Conservation (phyloP, 2,888 invertebrate genomes). For the Drosophila kuntzei region DNA sequence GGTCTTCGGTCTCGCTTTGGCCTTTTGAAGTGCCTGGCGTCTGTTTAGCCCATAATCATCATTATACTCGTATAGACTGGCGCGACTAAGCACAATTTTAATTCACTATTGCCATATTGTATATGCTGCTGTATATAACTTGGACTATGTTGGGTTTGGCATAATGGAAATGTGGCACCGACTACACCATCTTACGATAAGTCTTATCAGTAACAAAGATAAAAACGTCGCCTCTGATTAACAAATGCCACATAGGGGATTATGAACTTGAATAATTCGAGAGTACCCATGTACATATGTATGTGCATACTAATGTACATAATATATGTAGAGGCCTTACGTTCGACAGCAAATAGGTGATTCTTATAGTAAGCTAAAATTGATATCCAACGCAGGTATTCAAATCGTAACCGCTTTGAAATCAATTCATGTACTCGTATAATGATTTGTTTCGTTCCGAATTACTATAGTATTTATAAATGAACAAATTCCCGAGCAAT, state of each 20-base stretch:
- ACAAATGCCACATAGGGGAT: constrained; percentile 15
- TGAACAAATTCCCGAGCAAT: background rate
- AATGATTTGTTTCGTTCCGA: no score
- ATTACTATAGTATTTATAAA: no score
- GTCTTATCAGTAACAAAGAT: constrained; percentile 27
- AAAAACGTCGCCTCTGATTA: constrained; percentile 1
- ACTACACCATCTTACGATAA: constrained; percentile 45
- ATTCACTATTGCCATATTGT: constrained; percentile 11
- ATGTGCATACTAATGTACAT: background rate
- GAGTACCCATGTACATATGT: background rate
- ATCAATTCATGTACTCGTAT: background rate
- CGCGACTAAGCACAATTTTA: constrained; percentile 7
- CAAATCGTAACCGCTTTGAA: background rate
- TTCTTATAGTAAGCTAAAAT: background rate
- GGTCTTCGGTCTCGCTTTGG: constrained; percentile 26
- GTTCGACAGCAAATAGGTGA: background rate
- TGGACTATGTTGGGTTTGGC: constrained; percentile 7
- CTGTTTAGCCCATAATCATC: constrained; percentile 46
- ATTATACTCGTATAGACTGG: background rate
- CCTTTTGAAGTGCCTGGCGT: constrained; percentile 61
- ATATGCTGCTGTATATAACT: constrained; percentile 17
- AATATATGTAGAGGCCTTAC: background rate
- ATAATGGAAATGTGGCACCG: background rate
- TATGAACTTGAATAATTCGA: background rate
- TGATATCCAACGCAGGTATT: background rate